Conservation (phyloP, 2,113 vertebrate species). For the Eptesicus fuscus region DNA sequence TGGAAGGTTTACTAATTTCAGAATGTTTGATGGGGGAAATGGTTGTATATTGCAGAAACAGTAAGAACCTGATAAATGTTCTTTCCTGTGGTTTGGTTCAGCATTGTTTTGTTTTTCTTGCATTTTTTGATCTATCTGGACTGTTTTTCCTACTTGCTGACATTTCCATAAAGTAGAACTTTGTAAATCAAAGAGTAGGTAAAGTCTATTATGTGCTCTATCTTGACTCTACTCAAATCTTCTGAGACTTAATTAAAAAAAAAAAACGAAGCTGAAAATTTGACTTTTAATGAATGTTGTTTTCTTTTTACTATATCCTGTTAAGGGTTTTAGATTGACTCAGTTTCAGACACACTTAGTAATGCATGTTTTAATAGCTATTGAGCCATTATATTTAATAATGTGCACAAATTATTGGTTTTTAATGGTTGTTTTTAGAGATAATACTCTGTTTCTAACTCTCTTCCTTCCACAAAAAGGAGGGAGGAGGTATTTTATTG, state of each 20-base stretch:
- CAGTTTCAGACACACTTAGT: neutral
- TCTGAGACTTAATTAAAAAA: neutral
- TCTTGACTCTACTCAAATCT: neutral
- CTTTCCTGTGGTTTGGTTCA: neutral
- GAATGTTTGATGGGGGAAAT: conserved; percentile 11
- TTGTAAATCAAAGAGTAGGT: neutral
- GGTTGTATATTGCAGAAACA: neutral
- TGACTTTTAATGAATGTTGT: neutral
- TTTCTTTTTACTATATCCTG: neutral
- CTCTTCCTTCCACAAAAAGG: neutral
- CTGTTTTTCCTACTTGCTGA: neutral
- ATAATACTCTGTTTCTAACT: neutral
- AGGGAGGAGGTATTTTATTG: neutral
- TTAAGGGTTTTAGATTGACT: neutral
- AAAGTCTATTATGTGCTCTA: neutral
- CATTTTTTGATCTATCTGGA: conserved; percentile 18
- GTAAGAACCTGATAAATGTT: neutral
- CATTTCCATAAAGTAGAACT: conserved; percentile 28
- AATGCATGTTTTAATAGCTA: neutral
- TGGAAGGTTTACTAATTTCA: conserved; percentile 27
- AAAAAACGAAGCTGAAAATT: neutral
- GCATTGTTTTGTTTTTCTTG: neutral
- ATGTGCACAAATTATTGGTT: neutral
- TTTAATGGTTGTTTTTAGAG: neutral
- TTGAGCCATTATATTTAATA: neutral